Base-by-base conservation (phyloP, 2,888 invertebrate genomes). In the Drosophila melanosoma region DNA sequence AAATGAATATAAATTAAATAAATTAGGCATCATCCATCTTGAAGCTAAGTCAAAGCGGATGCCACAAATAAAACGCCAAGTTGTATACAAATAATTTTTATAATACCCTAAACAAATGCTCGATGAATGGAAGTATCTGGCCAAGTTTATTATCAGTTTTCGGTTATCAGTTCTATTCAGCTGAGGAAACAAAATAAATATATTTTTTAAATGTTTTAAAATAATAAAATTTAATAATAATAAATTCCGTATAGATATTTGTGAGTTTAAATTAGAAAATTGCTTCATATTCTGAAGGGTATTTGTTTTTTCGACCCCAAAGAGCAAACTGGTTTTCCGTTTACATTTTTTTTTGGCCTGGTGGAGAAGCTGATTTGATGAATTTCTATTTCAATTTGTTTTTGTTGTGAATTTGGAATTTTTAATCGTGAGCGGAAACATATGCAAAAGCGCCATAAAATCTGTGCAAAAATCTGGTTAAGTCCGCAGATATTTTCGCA, bases 1-100 rank as follows among this genome's bases (percentile, higher is more conserved):
- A 66, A 80, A 83, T 69, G 77, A 86, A 86, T 83, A 81, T 69
- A 82, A 87, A 82, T 79, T 53, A 71, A 84, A 82, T 79, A 66
- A 87, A 82, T 87, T 79, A 72, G 71, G 60, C 48, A 52, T 52
- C 63, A 79, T 62, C 54, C 60, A 45, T 15, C 32, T 71, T 17
- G 48, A 66, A 71, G 32, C 61, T 52, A 54, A 68, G 42, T 20
- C 32, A 40, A 49, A 49, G 45, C 48, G 53, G 51, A 64, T 35
- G 51, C 29, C n/a, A 56, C 35, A 29, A 29, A 29, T 23, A 23
- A 23, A 23, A 23, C 32, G 33, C 15, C 48, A 57, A 38, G 42
- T 67, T 54, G 12, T 35, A 51, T 48, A 38, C 33, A 73, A 29
- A 20, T 52, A 33, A 74, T 75, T 64, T 36, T 15, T 17, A 8